Conservation (phyloP, 2,797 vertebrate species). For the Gallinago nigripennis region DNA sequence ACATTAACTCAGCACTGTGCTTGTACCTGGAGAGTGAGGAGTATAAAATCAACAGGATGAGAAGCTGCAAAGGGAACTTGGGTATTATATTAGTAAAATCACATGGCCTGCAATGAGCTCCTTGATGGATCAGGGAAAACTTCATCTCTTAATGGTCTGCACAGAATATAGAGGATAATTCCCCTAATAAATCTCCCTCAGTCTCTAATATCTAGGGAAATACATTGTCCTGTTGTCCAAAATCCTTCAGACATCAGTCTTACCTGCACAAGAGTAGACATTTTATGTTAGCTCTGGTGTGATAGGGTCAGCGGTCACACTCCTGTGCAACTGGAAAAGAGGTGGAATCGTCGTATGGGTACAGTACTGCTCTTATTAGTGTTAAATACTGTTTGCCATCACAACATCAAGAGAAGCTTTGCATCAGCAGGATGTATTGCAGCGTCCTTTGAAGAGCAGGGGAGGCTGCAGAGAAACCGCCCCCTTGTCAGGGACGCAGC, state of each 20-base stretch:
- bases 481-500: background rate
- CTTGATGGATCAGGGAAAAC: background rate
- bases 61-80: background rate
- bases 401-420: background rate
- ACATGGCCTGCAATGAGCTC: background rate
- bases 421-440: background rate
- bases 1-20: background rate
- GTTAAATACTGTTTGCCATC: background rate
- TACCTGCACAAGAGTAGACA: background rate
- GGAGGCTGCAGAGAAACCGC: background rate
- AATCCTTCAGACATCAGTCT: background rate
- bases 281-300: background rate
- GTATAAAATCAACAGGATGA: background rate
- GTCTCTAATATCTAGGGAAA: background rate
- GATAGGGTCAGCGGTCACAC: background rate
- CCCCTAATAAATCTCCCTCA: slow-evolving; percentile 6
- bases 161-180: background rate
- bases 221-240: background rate
- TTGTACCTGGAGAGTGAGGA: background rate
- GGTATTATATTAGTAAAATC: background rate
- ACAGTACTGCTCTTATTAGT: background rate
- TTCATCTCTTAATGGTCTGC: slow-evolving; percentile 23
- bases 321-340: background rate
- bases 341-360: background rate
- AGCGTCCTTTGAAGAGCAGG: background rate